Evolutionary conservation across 2,888 invertebrate genomes (phyloP), one percentile per base, ranked within the genome.

Genomic region (Tricholauxania praeusta): DNA sequence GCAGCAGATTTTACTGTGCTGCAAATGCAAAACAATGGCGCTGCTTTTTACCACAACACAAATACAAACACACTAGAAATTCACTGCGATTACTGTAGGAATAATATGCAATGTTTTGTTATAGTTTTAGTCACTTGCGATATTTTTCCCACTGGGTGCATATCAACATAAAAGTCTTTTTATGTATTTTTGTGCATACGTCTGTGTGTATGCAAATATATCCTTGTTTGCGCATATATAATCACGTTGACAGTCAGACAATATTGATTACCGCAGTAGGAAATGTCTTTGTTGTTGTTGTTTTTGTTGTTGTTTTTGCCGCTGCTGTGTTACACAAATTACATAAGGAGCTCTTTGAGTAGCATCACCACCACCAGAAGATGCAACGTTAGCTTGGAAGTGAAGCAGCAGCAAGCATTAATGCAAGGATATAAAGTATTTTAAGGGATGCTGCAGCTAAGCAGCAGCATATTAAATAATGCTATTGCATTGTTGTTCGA

Each of bases 31-130:
- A 52, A 39, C 52, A 22, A 19, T n/a, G 22, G 59, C 19, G 48
- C 53, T 32, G 12, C 32, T 10, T 53, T n/a, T 55, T 77, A 71
- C 75, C 75, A 72, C 48, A 71, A 73, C 81, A 82, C 70, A 82
- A 81, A 74, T 74, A 79, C 76, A 75, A 82, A 39, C 8, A 39
- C 39, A 39, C 10, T 10, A 7, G 39, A 1, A 10, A 8, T 39
- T 39, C 7, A 7, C 1, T 10, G 8, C 5, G 10, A 10, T 8
- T 10, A 39, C 10, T 39, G 10, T 10, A 39, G 39, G 39, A 39
- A 39, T 10, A 4, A 39, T 1, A 4, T 10, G 1, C 39, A 39
- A 39, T 10, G 7, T 10, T 39, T 4, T 39, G 1, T 10, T 2
- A 39, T 39, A 2, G 7, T 39, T 10, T 10, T 39, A 2, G 10